Evolutionary conservation across 2,797 vertebrate species (phyloP).

Genomic region (Peromyscus aztecus): DNA sequence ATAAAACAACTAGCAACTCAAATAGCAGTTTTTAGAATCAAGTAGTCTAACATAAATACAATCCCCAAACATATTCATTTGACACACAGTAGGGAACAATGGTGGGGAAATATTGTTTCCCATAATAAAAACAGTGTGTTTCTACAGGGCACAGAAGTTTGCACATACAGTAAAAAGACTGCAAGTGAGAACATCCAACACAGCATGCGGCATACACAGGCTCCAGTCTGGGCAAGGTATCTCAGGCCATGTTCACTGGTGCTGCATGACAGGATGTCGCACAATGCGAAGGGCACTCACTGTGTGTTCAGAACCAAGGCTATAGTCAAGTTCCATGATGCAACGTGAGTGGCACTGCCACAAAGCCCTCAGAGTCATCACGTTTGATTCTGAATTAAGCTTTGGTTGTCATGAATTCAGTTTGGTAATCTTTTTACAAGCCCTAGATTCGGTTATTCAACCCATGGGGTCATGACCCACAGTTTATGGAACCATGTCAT

Average conservation of each 20-base stretch:
- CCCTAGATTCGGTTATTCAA: not conserved
- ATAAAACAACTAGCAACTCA: not conserved
- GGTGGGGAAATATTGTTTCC: not conserved
- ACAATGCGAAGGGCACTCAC: no score
- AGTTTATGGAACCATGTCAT: slow-evolving; percentile 9
- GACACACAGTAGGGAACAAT: not conserved
- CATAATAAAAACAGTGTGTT: not conserved
- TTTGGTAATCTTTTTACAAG: not conserved
- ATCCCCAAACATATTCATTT: not conserved
- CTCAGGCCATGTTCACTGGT: not conserved
- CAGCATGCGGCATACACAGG: no score
- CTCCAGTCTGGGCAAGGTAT: not conserved
- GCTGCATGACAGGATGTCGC: not conserved
- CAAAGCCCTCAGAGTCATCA: not conserved
- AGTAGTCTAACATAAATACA: not conserved
- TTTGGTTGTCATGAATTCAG: not conserved
- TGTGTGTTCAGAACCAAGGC: not conserved
- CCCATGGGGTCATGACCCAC: not conserved
- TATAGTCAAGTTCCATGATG: no score
- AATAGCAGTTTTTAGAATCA: not conserved
- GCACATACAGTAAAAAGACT: not conserved
- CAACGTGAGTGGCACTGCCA: not conserved
- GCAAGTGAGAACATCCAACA: not conserved
- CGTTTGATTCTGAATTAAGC: not conserved
- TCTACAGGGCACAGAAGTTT: not conserved